Base-by-base conservation (phyloP, 1,140 invertebrate genomes). In the Pseudomyrmex dendroicus region DNA sequence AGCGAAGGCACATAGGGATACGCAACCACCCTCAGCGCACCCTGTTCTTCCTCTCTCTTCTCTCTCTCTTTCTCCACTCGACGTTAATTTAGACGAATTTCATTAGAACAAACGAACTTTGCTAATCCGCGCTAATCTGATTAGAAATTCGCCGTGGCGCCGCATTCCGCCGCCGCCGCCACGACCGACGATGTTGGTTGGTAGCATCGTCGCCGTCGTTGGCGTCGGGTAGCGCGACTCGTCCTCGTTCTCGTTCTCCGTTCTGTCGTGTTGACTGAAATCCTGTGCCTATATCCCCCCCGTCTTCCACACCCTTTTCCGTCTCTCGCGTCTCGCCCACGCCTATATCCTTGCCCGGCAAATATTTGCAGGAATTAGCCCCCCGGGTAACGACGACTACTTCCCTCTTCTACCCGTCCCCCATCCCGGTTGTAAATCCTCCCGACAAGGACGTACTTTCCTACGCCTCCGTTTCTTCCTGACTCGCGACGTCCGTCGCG, bases 31-130 rank as follows among this genome's bases (percentile, higher is more conserved):
- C 57, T 54, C 72, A 17, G 50, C 15, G 54, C 56, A 35, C 50
- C 20, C 52, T 59, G 10, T 46, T 25, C 74, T 8, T 68, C 68
- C 50, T 4, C 25, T 15, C n/a, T 8, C 54, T 67, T n/a, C 64
- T 3, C 22, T 73, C 57, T 82, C 88, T 73, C 62, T 73, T 74
- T 57, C 85, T 74, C 86, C 83, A 84, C 86, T 78, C 87, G 87
- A 89, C 86, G 86, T 89, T 89, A 89, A 89, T 89, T 94, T 94
- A 94, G 92, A 94, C 93, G 93, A 94, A 94, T 94, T 94, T 94
- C 93, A 93, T 94, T 94, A 94, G 94, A 93, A 94, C 93, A 94
- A 94, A 94, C 93, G 94, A 94, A 94, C 93, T 94, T 93, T 93
- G 90, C 92, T 94, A 94, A 94, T 94, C 93, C 92, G 90, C 89